These are phyloP conservation scores for Poeciliopsis gracilis DNA, from an alignment of 2,797 vertebrate species.

Conservation along the genomic window DNA sequence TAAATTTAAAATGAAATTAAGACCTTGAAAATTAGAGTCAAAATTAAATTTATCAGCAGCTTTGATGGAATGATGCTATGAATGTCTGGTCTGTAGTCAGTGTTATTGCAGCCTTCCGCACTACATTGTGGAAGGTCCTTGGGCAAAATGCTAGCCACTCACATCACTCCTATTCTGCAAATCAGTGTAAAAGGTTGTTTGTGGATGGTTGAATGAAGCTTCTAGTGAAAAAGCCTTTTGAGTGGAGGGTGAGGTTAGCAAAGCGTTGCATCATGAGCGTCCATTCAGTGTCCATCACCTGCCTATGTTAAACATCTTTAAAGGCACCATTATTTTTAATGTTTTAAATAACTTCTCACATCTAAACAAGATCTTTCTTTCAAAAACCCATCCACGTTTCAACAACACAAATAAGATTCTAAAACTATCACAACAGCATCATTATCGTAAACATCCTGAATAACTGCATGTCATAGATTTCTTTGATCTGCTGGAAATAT, in stretches of 20 bases:
- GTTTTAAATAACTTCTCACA: not conserved
- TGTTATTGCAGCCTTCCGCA: not conserved
- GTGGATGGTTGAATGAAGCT: not conserved
- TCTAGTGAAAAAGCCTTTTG: not conserved
- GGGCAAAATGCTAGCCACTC: not conserved
- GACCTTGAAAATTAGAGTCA: not conserved
- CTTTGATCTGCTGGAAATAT: not conserved
- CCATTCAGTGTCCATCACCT: not conserved
- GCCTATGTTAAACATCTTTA: not conserved
- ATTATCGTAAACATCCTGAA: not conserved
- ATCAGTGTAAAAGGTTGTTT: not conserved
- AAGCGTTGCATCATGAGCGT: not conserved
- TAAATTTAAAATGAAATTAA: not conserved
- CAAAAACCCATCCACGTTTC: not conserved
- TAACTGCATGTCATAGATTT: not conserved
- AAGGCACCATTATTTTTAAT: not conserved
- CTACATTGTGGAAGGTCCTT: not conserved
- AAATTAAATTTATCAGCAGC: not conserved
- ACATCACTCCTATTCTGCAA: not conserved
- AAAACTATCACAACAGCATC: not conserved
- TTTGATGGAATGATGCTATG: not conserved
- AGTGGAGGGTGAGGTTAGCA: not conserved
- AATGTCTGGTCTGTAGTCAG: not conserved
- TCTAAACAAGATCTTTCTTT: slow-evolving; percentile 1
- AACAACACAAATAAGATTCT: not conserved